Conservation (phyloP, 2,113 vertebrate species). For the Colaptes auratus region DNA sequence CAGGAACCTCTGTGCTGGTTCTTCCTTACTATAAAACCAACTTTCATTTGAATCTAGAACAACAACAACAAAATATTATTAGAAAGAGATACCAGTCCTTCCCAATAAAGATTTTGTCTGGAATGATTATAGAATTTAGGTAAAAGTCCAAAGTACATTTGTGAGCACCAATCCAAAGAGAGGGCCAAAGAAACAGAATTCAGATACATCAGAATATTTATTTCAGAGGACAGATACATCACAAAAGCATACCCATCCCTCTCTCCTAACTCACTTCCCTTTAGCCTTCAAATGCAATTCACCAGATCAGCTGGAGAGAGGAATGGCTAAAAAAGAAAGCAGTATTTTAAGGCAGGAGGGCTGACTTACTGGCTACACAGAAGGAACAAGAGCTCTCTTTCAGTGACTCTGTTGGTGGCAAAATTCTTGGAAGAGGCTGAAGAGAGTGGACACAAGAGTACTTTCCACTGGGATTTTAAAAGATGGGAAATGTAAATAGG, state of each 20-base stretch:
- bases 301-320: not conserved
- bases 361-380: not conserved
- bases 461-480: not conserved
- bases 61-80: not conserved
- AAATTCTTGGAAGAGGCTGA: not conserved
- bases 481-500: not conserved
- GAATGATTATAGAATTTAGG: not conserved
- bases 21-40: constrained; percentile 41
- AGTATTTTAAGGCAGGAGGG: not conserved
- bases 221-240: not conserved
- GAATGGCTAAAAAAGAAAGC: not conserved
- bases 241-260: not conserved
- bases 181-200: not conserved
- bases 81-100: not conserved
- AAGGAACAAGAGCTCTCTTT: not conserved
- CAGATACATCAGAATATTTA: not conserved
- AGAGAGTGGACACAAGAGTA: not conserved
- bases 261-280: not conserved
- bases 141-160: not conserved
- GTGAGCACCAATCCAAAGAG: not conserved
- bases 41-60: constrained; percentile 5
- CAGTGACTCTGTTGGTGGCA: not conserved
- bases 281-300: not conserved
- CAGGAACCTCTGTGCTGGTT: not conserved
- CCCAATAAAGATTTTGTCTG: not conserved